Conservation (phyloP, 2,888 invertebrate genomes). For the Hypercompe scribonia region DNA sequence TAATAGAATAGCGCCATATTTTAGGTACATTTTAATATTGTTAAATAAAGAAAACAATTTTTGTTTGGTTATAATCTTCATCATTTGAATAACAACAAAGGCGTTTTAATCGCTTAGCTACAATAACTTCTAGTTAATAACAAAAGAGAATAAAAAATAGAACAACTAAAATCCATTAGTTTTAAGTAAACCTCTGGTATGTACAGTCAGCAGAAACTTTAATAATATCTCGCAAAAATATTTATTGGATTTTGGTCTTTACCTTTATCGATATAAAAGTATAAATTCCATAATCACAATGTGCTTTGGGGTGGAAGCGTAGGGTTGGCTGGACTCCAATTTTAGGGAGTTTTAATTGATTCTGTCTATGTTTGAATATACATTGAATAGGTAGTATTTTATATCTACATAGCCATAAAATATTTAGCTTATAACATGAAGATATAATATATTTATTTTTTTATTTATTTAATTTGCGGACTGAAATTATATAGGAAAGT, state of each 20-base stretch:
- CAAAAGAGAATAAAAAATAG: constrained; percentile 19
- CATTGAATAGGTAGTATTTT: constrained; percentile 33
- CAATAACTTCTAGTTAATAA: constrained; percentile 8
- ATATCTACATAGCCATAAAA: constrained; percentile 20
- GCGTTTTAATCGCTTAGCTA: neutral
- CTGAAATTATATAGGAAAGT: too few relatives aligned
- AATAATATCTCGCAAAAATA: constrained; percentile 33
- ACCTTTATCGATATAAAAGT: neutral
- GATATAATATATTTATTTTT: too few relatives aligned
- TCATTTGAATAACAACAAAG: neutral
- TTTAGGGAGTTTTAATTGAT: constrained; percentile 58
- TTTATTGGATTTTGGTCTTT: constrained; percentile 20
- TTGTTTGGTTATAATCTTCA: too few relatives aligned
- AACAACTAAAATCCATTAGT: constrained; percentile 42
- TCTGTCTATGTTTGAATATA: constrained; percentile 48
- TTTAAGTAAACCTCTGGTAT: constrained; percentile 43
- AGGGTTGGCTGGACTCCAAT: constrained; percentile 50
- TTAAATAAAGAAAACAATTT: too few relatives aligned
- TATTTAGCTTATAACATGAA: neutral
- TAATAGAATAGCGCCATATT: too few relatives aligned
- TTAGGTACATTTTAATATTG: too few relatives aligned
- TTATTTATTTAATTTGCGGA: too few relatives aligned
- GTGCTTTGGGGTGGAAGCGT: constrained; percentile 13
- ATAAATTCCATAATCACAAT: constrained; percentile 17
- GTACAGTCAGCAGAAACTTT: constrained; percentile 45